Percentiles rank a stretch among this genome's conserved stretches.
Evolutionary conservation across 2,113 vertebrate genomes (phyloP).

Genomic region (Ovibos moschatus): DNA sequence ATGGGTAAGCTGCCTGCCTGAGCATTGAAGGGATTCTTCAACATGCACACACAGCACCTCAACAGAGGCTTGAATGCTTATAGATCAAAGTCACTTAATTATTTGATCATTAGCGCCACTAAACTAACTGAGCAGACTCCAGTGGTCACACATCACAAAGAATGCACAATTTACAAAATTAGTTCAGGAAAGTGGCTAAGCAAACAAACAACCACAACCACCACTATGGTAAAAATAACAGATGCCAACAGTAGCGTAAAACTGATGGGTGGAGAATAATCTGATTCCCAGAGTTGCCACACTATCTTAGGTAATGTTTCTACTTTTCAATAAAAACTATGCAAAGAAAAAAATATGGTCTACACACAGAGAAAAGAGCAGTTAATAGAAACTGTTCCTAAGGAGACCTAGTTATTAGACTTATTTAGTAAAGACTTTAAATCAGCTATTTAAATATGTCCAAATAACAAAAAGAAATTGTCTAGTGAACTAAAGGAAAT

Average conservation of each 20-base stretch:
- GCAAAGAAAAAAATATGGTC: background rate
- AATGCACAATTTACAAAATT: background rate
- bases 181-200: background rate
- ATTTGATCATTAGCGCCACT: background rate
- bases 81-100: background rate
- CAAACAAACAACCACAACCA: background rate
- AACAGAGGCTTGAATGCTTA: background rate
- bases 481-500: background rate
- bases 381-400: background rate
- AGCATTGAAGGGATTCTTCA: background rate
- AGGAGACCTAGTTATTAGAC: background rate
- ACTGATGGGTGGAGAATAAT: background rate
- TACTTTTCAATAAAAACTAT: background rate
- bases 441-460: background rate
- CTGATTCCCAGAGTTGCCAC: background rate
- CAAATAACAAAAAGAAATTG: background rate
- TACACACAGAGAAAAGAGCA: background rate
- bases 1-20: background rate
- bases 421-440: background rate
- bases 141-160: background rate
- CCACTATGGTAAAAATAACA: background rate
- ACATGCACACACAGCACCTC: background rate
- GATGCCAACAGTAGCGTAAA: background rate
- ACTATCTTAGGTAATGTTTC: background rate
- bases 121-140: background rate